Evolutionary conservation across 2,888 invertebrate species (phyloP).

Genomic region (Cryptocephalus primarius): DNA sequence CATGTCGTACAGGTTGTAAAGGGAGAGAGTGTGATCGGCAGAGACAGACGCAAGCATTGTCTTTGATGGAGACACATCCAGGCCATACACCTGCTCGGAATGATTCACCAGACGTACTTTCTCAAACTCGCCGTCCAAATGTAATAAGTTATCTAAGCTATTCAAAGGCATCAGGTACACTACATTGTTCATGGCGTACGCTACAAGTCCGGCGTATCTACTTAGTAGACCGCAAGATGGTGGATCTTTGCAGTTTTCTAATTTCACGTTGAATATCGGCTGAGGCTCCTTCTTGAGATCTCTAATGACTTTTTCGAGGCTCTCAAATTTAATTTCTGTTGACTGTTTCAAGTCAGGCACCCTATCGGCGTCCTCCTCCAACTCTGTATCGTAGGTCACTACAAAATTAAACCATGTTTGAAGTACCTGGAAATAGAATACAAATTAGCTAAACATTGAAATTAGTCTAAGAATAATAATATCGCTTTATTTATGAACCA

Average conservation of each 20-base stretch:
- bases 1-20: constrained; percentile 26
- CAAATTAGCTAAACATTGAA: too few species aligned
- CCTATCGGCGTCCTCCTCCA: constrained; percentile 2
- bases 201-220: constrained; percentile 23
- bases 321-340: constrained; percentile 15
- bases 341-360: constrained; percentile 7
- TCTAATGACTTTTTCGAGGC: constrained; percentile 20
- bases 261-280: constrained; percentile 22
- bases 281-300: constrained; percentile 21
- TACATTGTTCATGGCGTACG: constrained; percentile 27
- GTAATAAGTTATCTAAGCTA: constrained; percentile 15
- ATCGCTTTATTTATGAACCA: too few species aligned
- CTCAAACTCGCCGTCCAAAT: constrained; percentile 13
- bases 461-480: too few species aligned
- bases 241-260: constrained; percentile 25
- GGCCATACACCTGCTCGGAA: constrained; percentile 25
- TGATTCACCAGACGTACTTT: constrained; percentile 26
- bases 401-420: constrained; percentile 36
- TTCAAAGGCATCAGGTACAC: constrained; percentile 26
- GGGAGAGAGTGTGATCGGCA: constrained; percentile 27
- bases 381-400: constrained; percentile 4
- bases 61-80: constrained; percentile 23
- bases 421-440: constrained; percentile 15
- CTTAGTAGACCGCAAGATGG: constrained; percentile 29
- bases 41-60: constrained; percentile 27